A percentile compares a stretch with the other conserved stretches of the same genome.
These are phyloP conservation scores for Prosopocoilus inquinatus DNA, from an alignment of 2,888 invertebrate genomes.

Conservation along the genomic window DNA sequence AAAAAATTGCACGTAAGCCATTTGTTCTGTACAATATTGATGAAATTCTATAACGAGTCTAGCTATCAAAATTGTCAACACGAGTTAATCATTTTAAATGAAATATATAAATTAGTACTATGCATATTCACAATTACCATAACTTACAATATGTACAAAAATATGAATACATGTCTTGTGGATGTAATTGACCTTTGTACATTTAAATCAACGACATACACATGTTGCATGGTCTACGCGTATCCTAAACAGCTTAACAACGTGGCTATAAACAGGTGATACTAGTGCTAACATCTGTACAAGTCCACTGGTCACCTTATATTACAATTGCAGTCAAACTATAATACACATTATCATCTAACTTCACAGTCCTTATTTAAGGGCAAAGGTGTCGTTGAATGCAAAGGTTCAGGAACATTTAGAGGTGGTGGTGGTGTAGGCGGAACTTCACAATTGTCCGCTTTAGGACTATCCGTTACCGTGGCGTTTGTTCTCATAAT, in stretches of 20 bases:
- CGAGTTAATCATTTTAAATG: conserved; percentile 53
- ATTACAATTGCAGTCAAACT: conserved; percentile 37
- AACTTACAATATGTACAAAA: conserved; percentile 59
- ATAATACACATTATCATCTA: conserved; percentile 69
- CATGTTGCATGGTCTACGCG: conserved; percentile 38
- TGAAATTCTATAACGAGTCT: conserved; percentile 51
- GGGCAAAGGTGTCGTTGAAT: conserved; percentile 54
- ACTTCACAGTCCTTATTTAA: conserved; percentile 82
- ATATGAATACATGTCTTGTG: conserved; percentile 52
- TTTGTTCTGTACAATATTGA: conserved; percentile 52
- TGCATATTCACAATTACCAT: conserved; percentile 51
- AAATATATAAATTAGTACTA: conserved; percentile 53
- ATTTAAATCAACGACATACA: conserved; percentile 44
- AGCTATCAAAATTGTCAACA: conserved; percentile 53
- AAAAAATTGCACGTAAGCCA: conserved; percentile 51
- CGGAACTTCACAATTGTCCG: conserved; percentile 38
- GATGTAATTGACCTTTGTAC: conserved; percentile 59
- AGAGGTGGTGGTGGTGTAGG: conserved; percentile 27
- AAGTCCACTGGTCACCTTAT: conserved; percentile 42
- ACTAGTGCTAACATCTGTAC: conserved; percentile 39
- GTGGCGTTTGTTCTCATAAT: conserved; percentile 54
- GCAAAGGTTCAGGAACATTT: conserved; percentile 25
- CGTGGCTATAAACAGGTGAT: conserved; percentile 45
- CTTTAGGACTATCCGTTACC: conserved; percentile 33
- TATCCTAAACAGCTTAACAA: conserved; percentile 45